Evolutionary conservation across 2,888 invertebrate species (phyloP), one percentile per base, ranked within the genome.

Genomic region (Merodon equestris): DNA sequence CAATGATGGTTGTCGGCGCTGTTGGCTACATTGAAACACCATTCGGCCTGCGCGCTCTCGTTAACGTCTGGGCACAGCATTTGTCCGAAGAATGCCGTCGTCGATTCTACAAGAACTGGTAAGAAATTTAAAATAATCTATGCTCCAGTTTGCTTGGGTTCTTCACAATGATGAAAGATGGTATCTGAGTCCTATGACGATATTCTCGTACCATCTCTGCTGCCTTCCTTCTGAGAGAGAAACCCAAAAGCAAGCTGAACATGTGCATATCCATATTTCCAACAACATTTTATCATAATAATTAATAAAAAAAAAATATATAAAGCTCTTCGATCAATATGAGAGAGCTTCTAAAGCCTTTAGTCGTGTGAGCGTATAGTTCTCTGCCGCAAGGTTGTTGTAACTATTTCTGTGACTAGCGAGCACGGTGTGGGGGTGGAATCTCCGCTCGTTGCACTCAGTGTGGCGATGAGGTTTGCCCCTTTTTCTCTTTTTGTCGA

Each of bases 81-180:
- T 93, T 99, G 88, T 96, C 97, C 47, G 99, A 99, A 89, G 99
- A 99, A 88, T 99, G 98, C 90, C 94, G 96, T 85, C 95, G 99
- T 87, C 94, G 99, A 84, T 99, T 99, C 93, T 99, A 99, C 92
- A 99, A 99, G 92, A 99, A 99, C 91, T 99, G 99, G 99, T 99
- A 92, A 79, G 73, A 15, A 40, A 57, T 36, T 14, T 7, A 0
- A 34, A 1, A 9, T 13, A 0, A 5, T 40, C 1, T 1, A 9
- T 40, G 50, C 53, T 14, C 34, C 51, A 47, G 17, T 19, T 77
- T 68, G 77, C 36, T 60, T 64, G 56, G 18, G 47, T 58, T 81
- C n/a, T 3, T n/a, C 64, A 83, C 50, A 67, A 86, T 89, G 89
- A 89, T 88, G 89, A 88, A 82, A 87, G 85, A 84, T 87, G 88